Evolutionary conservation across 2,797 vertebrate genomes (phyloP), one percentile per base, ranked within the genome.

Genomic region (Acanthopagrus latus): DNA sequence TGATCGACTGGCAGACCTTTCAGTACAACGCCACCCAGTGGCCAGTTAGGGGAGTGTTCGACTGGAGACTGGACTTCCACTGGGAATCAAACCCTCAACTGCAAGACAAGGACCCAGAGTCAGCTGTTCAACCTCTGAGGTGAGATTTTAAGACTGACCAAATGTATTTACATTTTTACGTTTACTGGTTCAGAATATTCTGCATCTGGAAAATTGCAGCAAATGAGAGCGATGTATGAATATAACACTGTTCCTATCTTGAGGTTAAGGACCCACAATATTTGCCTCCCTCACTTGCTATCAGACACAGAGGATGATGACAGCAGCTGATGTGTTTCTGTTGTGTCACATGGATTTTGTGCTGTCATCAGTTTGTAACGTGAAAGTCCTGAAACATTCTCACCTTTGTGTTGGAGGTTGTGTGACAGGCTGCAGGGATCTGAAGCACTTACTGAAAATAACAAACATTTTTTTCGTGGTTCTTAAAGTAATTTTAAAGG

Each of bases 51-150:
- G 97, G 96, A 64, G 94, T 94, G 76, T 95, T 97, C 78, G 95
- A 98, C 76, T 97, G 97, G 97, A 97, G 94, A 74, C 93, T 98
- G 74, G 93, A 97, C 92, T 97, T 97, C 86, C 89, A 90, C 52
- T 97, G 97, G 97, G 95, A 96, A 62, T 89, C 88, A 10, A 64
- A 95, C 81, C 88, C 94, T 4, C 88, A 91, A 69, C 80, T 80
- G 51, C 73, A 73, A 58, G 64, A 8, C 68, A 91, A 93, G 77
- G 88, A 92, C 83, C 92, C 87, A 44, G 87, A 87, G 74, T 95
- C 91, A 74, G 92, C 95, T 73, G 76, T 95, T 85, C 92, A 91
- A 71, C 96, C 97, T 69, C 84, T 96, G 87, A 93, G 88, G 95
- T 97, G 94, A 95, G 16, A 9, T 65, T 38, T 57, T 10, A 18